Conservation (phyloP, 1,140 invertebrate species). For the fruit fly (Drosophila melanogaster) region DNA sequence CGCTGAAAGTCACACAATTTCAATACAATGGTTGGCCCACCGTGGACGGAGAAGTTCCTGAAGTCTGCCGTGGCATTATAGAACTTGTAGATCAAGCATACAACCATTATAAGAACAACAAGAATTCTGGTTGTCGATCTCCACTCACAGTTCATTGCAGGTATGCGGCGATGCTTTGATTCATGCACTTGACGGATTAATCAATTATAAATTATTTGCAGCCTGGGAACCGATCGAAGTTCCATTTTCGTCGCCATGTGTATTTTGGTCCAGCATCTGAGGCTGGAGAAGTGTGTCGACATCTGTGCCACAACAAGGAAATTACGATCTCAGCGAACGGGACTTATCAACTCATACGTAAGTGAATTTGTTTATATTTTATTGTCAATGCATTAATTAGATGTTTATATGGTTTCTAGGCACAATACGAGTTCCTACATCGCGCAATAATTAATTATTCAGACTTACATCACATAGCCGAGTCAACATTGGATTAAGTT, state of each 20-base stretch:
- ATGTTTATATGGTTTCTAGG: constrained; percentile 86
- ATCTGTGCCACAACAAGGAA: constrained; percentile 93
- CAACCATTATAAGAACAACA: constrained; percentile 85
- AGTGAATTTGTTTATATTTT: constrained; percentile 75
- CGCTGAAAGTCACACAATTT: constrained; percentile 91
- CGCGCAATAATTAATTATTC: constrained; percentile 95
- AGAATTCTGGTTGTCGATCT: constrained; percentile 85
- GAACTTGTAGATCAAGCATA: constrained; percentile 91
- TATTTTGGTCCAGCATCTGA: constrained; percentile 92
- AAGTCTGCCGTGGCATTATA: constrained; percentile 92
- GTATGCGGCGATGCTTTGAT: constrained; percentile 71
- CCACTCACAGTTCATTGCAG: constrained; percentile 93
- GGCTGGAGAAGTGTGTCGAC: constrained; percentile 92
- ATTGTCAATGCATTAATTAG: background rate
- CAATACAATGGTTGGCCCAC: constrained; percentile 96
- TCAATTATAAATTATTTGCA: constrained; percentile 61
- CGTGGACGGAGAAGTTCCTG: constrained; percentile 93
- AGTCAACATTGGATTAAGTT: constrained; percentile 84
- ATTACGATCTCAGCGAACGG: constrained; percentile 92
- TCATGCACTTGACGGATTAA: too few species aligned
- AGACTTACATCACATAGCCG: constrained; percentile 91
- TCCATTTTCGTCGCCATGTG: constrained; percentile 95
- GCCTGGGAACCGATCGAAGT: constrained; percentile 93
- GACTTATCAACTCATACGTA: constrained; percentile 93
- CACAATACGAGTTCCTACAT: constrained; percentile 96